Conservation (phyloP, 2,888 invertebrate species). For the Isotomurus palustris region DNA sequence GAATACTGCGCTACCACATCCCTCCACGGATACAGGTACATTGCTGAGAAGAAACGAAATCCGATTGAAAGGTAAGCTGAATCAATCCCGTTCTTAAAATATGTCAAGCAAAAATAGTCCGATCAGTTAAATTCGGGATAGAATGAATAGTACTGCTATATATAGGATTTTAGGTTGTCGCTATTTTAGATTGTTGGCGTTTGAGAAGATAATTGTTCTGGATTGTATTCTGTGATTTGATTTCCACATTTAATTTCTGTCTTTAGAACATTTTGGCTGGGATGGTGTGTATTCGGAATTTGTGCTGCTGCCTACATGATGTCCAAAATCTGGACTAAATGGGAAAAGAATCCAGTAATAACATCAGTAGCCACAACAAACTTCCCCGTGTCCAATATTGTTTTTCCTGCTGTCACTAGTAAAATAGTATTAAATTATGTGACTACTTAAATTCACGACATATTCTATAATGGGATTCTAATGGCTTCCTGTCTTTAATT, state of each 20-base stretch:
- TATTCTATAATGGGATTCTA: neutral
- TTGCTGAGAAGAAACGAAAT: constrained; percentile 32
- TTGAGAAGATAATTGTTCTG: no score
- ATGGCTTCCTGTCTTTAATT: no score
- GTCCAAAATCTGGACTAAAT: constrained; percentile 40
- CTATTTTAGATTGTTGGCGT: no score
- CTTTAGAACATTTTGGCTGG: constrained; percentile 34
- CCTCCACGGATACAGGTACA: constrained; percentile 41
- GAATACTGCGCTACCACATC: constrained; percentile 37
- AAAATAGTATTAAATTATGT: no score
- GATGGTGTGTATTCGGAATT: constrained; percentile 39
- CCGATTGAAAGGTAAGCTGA: constrained; percentile 31
- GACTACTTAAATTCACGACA: neutral
- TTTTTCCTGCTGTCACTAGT: constrained; percentile 43
- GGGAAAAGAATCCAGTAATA: constrained; percentile 42
- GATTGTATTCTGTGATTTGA: no score
- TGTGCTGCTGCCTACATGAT: constrained; percentile 36
- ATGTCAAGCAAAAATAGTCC: neutral
- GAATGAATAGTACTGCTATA: neutral
- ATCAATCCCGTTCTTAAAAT: neutral
- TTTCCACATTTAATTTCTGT: no score
- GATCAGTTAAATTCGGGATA: neutral
- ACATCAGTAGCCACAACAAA: constrained; percentile 42
- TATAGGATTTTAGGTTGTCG: neutral
- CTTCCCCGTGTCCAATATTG: constrained; percentile 40